Conservation (phyloP, 2,113 vertebrate species). For the Lathamus discolor region DNA sequence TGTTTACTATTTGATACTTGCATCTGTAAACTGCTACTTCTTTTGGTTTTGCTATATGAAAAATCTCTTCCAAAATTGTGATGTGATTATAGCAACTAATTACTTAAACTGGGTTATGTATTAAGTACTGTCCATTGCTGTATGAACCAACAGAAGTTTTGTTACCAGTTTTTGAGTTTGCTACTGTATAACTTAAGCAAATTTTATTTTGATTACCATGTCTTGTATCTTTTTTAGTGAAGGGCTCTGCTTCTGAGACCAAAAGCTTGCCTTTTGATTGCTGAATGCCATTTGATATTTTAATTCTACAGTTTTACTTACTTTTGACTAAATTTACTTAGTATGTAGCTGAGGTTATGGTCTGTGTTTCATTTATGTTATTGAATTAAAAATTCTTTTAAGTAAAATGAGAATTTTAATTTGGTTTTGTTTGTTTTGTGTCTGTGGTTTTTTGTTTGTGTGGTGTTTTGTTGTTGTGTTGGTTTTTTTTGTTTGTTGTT, state of each 20-base stretch:
- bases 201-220: neutral
- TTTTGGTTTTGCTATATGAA: neutral
- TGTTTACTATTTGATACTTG: neutral
- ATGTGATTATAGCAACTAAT: neutral
- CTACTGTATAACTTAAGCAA: neutral
- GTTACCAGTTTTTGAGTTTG: neutral
- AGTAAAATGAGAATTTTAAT: neutral
- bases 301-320: neutral
- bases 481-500: neutral
- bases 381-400: neutral
- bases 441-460: neutral
- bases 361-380: constrained; percentile 5
- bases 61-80: neutral
- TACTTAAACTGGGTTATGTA: neutral
- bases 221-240: neutral
- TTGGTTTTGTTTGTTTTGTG: neutral
- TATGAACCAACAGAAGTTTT: neutral
- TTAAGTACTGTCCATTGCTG: neutral
- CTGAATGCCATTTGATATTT: neutral
- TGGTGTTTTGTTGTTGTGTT: neutral
- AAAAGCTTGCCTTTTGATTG: neutral
- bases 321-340: neutral
- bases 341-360: neutral
- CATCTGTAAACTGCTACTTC: neutral
- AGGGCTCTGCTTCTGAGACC: neutral